Conservation (phyloP, 2,797 vertebrate species). For the Gephyroberyx darwinii region DNA sequence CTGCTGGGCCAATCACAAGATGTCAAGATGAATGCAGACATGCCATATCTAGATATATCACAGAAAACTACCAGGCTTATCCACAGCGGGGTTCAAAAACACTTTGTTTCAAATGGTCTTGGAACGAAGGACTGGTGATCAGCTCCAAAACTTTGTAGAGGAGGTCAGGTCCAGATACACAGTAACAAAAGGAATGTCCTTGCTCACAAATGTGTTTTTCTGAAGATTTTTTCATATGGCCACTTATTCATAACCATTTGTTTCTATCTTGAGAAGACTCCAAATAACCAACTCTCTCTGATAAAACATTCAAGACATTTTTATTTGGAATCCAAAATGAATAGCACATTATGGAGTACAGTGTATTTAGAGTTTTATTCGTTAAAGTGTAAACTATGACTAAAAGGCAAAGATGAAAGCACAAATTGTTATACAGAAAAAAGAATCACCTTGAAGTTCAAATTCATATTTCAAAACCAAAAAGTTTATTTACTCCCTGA, state of each 20-base stretch:
- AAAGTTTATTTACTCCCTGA: conserved; percentile 2
- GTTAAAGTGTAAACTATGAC: too few relatives aligned
- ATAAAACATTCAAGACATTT: too few relatives aligned
- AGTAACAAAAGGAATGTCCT: conserved; percentile 8
- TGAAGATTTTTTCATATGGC: background rate
- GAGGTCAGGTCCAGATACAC: conserved; percentile 14
- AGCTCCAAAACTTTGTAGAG: conserved; percentile 23
- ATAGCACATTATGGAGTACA: too few relatives aligned
- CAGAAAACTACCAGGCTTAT: conserved; percentile 45
- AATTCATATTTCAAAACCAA: too few relatives aligned
- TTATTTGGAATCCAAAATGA: too few relatives aligned
- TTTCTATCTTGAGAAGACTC: background rate
- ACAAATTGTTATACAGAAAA: background rate
- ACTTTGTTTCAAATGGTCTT: conserved; percentile 48
- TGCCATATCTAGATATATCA: conserved; percentile 71
- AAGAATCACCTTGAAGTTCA: background rate
- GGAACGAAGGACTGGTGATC: conserved; percentile 39
- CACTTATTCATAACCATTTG: background rate
- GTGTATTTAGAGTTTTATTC: too few relatives aligned
- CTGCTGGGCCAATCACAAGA: conserved; percentile 52
- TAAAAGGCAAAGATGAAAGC: background rate
- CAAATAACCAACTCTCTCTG: too few relatives aligned
- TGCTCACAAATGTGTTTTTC: background rate
- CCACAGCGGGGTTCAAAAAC: conserved; percentile 49
- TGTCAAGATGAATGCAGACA: conserved; percentile 58